Base-by-base conservation (phyloP, 92 coral and sea anemone genomes). In the Epizoanthus ramosus region DNA sequence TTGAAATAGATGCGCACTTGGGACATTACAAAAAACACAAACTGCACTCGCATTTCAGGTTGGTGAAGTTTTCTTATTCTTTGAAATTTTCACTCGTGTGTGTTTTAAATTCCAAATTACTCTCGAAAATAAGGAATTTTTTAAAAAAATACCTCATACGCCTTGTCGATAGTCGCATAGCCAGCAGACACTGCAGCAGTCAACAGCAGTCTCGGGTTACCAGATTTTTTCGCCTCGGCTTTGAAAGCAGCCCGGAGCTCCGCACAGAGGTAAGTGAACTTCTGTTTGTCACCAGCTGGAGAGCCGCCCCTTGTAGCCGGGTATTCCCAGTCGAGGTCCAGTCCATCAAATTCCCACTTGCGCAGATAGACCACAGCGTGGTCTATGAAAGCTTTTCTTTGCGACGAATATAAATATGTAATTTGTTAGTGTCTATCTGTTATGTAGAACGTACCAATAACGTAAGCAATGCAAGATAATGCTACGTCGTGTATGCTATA, bases 271-370 rank as follows among this genome's bases (percentile, higher is more conserved):
- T 68, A 58, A 83, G 87, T 81, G 83, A 86, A 89, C 58, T 66
- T 69, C 43, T 74, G 89, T 67, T 85, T 89, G 60, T 89, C 92
- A 23, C 61, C 79, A 0, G 86, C 89, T 3, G 92, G 87, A 3
- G 90, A 89, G 19, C 76, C 82, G 24, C 90, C 90, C 59, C 92
- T 86, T 14, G 50, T 73, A 28, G 85, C 87, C 4, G 92, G 92
- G 37, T 86, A 86, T 58, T 89, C 92, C 92, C 92, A 89, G 80
- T 88, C 92, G 57, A 88, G 81, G 22, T 88, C 92, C 63, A 88
- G 52, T 8, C 92, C 92, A 57, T 89, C 92, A 77, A 86, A 89
- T 2, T 71, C 85, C 74, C 84, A 73, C 71, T 86, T n/a, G 21
- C 92, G 71, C 57, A 86, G 81, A 10, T 68, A 60, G 0, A 19